phyloP scores from a whole-genome alignment of 2,888 invertebrate species.

The Limulus polyphemus region DNA sequence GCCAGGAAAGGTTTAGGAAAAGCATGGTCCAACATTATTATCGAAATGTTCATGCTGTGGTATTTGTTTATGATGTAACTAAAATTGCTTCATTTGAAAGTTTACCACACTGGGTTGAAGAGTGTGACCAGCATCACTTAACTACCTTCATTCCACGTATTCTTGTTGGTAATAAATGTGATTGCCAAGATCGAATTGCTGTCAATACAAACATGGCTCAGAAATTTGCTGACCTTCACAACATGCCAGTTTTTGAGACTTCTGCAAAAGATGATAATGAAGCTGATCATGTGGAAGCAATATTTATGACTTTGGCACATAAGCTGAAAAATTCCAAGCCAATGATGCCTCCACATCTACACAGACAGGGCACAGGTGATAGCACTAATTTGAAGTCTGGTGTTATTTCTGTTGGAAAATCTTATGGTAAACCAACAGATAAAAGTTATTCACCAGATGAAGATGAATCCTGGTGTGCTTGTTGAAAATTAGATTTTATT shows the following conservation, averaged over 20 bases:
- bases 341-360: slow-evolving; percentile 41
- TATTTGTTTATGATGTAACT: slow-evolving; percentile 68
- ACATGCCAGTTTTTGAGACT: slow-evolving; percentile 71
- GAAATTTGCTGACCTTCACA: slow-evolving; percentile 54
- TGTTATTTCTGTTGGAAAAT: too few species aligned
- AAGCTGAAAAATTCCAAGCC: slow-evolving; percentile 54
- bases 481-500: too few species aligned
- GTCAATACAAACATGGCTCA: slow-evolving; percentile 60
- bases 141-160: slow-evolving; percentile 52
- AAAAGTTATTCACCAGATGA: too few species aligned
- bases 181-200: slow-evolving; percentile 47
- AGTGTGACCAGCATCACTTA: slow-evolving; percentile 47
- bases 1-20: slow-evolving; percentile 62
- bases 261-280: slow-evolving; percentile 52
- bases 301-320: slow-evolving; percentile 68
- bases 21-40: slow-evolving; percentile 75
- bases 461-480: too few species aligned
- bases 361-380: too few species aligned
- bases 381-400: too few species aligned
- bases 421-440: too few species aligned
- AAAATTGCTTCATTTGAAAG: slow-evolving; percentile 50
- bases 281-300: slow-evolving; percentile 62
- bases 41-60: slow-evolving; percentile 68
- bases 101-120: slow-evolving; percentile 3
- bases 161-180: slow-evolving; percentile 68